These are phyloP conservation scores for Potorous gilbertii DNA, from an alignment of 2,797 vertebrate species.

Conservation along the genomic window DNA sequence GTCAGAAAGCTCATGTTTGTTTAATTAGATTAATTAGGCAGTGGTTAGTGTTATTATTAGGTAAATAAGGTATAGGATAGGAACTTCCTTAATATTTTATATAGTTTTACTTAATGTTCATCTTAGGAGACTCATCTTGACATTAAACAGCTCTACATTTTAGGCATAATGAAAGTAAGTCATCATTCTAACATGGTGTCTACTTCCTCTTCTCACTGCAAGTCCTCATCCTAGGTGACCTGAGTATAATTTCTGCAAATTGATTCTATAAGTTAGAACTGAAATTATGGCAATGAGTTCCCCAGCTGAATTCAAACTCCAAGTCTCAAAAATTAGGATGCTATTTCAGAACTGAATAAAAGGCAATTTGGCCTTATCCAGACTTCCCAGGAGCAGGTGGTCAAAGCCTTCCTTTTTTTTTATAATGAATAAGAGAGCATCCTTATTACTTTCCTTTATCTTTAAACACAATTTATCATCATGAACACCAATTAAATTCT, in stretches of 20 bases:
- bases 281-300: neutral
- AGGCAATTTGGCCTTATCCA: conserved; percentile 11
- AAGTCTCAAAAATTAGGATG: neutral
- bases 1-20: conserved; percentile 5
- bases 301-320: conserved; percentile 12
- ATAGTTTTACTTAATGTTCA: neutral
- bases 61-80: neutral
- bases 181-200: neutral
- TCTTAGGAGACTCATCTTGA: neutral
- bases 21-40: neutral
- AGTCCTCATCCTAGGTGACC: conserved; percentile 2
- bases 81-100: neutral
- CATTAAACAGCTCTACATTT: conserved; percentile 8
- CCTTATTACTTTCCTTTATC: neutral
- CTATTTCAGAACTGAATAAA: neutral
- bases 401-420: conserved; percentile 8
- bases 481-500: neutral
- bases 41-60: conserved; percentile 16
- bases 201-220: conserved; percentile 15
- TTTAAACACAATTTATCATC: neutral
- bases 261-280: conserved; percentile 12
- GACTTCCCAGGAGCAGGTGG: neutral
- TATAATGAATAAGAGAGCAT: neutral
- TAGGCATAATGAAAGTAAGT: neutral
- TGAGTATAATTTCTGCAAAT: conserved; percentile 12